phyloP scores from a whole-genome alignment of 2,113 vertebrate species.

The Telmatochromis sp. region DNA sequence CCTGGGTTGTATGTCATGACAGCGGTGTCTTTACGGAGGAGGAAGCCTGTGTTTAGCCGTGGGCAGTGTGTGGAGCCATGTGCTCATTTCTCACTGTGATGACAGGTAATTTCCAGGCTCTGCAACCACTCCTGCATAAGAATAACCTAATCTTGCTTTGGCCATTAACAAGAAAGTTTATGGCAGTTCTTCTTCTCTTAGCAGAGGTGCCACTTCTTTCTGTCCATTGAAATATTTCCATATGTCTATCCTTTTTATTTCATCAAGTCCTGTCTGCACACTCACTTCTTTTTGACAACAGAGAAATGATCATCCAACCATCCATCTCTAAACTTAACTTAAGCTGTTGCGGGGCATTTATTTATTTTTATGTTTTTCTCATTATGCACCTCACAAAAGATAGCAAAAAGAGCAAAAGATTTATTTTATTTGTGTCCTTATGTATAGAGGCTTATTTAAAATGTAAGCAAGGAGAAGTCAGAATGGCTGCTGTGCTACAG shows the following conservation, averaged over 20 bases:
- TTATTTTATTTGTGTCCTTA: not conserved
- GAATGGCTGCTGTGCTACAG: not conserved
- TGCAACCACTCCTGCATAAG: constrained; percentile 5
- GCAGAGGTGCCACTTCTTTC: not conserved
- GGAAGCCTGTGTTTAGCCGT: constrained; percentile 12
- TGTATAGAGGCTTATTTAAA: not conserved
- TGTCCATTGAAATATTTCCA: not conserved
- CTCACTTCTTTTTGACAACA: not conserved
- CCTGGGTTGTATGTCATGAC: not conserved
- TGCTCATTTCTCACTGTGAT: constrained; percentile 36
- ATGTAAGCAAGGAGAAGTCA: not conserved
- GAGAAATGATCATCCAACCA: not conserved
- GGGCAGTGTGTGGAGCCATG: not conserved
- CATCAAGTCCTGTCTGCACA: not conserved
- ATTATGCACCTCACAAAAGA: not conserved
- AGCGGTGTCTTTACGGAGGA: not conserved
- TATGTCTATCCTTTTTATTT: not conserved
- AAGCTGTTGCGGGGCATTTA: not conserved
- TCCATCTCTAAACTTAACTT: not conserved
- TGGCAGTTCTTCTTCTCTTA: not conserved
- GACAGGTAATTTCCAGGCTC: constrained; percentile 55
- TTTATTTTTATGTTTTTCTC: not conserved
- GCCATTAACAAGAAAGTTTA: constrained; percentile 19
- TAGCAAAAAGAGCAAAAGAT: not conserved
- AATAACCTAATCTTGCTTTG: constrained; percentile 1